Evolutionary conservation across 2,797 vertebrate species (phyloP).

Genomic region (Pygocentrus nattereri): DNA sequence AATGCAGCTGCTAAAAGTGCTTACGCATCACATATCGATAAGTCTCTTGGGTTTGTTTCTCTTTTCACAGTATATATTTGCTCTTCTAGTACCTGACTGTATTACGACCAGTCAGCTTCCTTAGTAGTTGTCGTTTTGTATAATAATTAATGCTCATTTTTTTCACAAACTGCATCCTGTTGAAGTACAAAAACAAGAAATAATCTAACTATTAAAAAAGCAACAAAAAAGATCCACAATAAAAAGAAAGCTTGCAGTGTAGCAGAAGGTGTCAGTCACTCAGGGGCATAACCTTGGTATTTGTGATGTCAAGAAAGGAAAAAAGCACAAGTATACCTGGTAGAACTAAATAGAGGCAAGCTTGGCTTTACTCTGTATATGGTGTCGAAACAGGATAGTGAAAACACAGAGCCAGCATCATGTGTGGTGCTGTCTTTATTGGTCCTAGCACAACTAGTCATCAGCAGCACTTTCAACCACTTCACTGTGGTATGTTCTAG

Average conservation of each 20-base stretch:
- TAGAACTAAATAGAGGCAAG: slow-evolving; percentile 36
- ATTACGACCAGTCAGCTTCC: neutral
- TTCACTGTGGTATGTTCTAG: neutral
- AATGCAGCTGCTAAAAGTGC: slow-evolving; percentile 59
- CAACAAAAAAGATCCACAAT: too few relatives aligned
- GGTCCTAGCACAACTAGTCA: neutral
- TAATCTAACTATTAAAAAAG: neutral
- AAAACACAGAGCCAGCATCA: neutral
- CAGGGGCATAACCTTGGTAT: slow-evolving; percentile 48
- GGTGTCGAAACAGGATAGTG: neutral
- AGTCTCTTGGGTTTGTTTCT: slow-evolving; percentile 21
- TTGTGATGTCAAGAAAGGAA: neutral
- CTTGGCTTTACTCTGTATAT: slow-evolving; percentile 1
- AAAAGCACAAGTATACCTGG: slow-evolving; percentile 33
- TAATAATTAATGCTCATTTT: neutral
- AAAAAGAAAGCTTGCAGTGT: neutral
- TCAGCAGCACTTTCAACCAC: neutral
- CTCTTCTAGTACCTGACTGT: slow-evolving; percentile 2
- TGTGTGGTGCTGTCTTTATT: neutral
- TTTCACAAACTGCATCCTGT: neutral
- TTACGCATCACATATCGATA: slow-evolving; percentile 25
- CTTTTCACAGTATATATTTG: slow-evolving; percentile 2
- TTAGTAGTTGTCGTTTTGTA: slow-evolving; percentile 22
- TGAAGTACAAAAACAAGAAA: neutral
- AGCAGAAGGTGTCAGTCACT: slow-evolving; percentile 44